A percentile compares a stretch with the other conserved stretches of the same genome.
These are phyloP conservation scores for Hypolimnas misippus DNA, from an alignment of 2,888 invertebrate species.

Conservation along the genomic window DNA sequence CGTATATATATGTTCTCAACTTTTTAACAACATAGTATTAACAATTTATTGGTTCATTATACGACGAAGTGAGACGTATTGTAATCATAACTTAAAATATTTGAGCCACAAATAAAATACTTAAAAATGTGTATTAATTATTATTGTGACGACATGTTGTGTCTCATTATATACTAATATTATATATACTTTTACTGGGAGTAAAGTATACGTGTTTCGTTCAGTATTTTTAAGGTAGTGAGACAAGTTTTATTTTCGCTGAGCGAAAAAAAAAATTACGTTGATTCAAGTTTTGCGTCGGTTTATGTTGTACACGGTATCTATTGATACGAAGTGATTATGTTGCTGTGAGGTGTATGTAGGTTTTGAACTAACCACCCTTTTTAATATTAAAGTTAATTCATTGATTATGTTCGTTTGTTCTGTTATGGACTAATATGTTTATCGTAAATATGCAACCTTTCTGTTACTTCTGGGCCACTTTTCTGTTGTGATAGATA, in stretches of 20 bases:
- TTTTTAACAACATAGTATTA: background rate
- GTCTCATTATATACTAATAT: slow-evolving; percentile 1
- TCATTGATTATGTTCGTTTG: slow-evolving; percentile 39
- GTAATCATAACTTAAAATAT: slow-evolving; percentile 1
- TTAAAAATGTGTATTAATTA: background rate
- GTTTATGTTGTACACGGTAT: slow-evolving; percentile 62
- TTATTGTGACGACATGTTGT: slow-evolving; percentile 3
- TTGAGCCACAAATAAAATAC: background rate
- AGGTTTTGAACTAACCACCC: slow-evolving; percentile 45
- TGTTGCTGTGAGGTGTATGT: slow-evolving; percentile 75
- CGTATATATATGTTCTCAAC: background rate
- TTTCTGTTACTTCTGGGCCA: background rate
- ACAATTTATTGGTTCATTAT: background rate
- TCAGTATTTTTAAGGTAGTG: slow-evolving; percentile 62
- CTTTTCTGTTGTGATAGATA: background rate
- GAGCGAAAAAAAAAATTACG: slow-evolving; percentile 63
- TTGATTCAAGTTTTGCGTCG: slow-evolving; percentile 46
- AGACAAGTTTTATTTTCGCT: slow-evolving; percentile 64
- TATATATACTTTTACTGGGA: slow-evolving; percentile 41
- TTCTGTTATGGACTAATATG: slow-evolving; percentile 32
- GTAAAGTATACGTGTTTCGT: slow-evolving; percentile 45
- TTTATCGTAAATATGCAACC: slow-evolving; percentile 7
- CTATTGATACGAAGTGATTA: slow-evolving; percentile 76
- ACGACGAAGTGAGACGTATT: background rate
- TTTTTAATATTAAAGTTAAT: slow-evolving; percentile 5